Percentiles rank a stretch among this genome's conserved stretches.
phyloP scores from a whole-genome alignment of 2,113 vertebrate species.

The Acanthisitta chloris region DNA sequence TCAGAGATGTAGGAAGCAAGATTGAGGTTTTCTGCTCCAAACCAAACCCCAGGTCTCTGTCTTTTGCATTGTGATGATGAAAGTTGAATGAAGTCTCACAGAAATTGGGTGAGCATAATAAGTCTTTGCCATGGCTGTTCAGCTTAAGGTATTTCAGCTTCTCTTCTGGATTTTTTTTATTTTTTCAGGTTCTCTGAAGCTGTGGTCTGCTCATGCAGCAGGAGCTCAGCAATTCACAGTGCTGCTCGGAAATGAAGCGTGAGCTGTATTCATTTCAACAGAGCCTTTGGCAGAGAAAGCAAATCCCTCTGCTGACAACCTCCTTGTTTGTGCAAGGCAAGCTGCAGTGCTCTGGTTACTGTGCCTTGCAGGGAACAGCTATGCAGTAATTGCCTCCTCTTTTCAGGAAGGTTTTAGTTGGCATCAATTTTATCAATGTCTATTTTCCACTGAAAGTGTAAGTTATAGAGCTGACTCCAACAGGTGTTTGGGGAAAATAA shows the following conservation, averaged over 20 bases:
- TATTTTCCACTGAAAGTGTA: neutral
- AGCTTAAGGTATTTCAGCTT: neutral
- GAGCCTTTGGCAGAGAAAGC: neutral
- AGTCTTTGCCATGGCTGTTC: neutral
- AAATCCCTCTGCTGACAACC: neutral
- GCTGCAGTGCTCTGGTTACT: neutral
- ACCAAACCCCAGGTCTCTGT: neutral
- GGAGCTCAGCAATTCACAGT: neutral
- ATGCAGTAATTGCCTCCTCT: neutral
- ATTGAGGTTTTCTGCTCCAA: neutral
- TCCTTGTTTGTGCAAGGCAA: neutral
- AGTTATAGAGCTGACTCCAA: neutral
- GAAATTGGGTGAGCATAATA: neutral
- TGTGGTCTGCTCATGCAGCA: neutral
- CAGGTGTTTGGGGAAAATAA: neutral
- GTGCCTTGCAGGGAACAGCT: neutral
- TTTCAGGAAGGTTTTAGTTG: neutral
- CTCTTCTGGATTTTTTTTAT: neutral
- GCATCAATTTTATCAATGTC: neutral
- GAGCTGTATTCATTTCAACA: neutral
- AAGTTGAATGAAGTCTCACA: neutral
- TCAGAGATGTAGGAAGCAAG: neutral
- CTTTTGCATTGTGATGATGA: neutral
- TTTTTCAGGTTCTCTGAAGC: neutral
- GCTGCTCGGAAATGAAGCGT: neutral